Percentiles rank a stretch among this genome's conserved stretches.
These are phyloP conservation scores for Biston betularia DNA, from an alignment of 2,888 invertebrate species.

Conservation along the genomic window DNA sequence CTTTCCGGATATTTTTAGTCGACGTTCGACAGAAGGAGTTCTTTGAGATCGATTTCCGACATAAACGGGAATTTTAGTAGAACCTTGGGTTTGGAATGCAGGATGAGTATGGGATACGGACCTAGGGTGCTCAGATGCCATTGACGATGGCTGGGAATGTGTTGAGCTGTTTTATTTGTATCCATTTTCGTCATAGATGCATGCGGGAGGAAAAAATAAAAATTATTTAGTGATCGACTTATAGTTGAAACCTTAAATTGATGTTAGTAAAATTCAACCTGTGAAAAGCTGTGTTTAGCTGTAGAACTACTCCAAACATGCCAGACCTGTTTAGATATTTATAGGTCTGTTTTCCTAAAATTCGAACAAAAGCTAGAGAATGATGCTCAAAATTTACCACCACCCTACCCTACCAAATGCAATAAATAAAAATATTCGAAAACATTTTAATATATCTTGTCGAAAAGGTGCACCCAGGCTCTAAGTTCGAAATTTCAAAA, in stretches of 20 bases:
- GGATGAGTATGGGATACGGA: conserved; percentile 83
- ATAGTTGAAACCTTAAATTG: conserved; percentile 38
- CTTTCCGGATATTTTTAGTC: conserved; percentile 64
- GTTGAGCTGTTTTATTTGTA: conserved; percentile 73
- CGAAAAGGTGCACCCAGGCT: conserved; percentile 59
- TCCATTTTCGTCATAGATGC: conserved; percentile 74
- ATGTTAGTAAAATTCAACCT: conserved; percentile 61
- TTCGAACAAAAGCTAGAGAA: conserved; percentile 36
- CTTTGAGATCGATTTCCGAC: conserved; percentile 87
- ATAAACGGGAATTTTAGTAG: conserved; percentile 91
- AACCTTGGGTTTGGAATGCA: conserved; percentile 87
- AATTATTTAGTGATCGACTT: conserved; percentile 53
- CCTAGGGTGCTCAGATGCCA: conserved; percentile 80
- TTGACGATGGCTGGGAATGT: conserved; percentile 85
- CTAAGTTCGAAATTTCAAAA: conserved; percentile 37
- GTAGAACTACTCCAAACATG: conserved; percentile 52
- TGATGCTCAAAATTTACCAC: conserved; percentile 41
- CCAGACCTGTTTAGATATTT: conserved; percentile 33
- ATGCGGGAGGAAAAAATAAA: conserved; percentile 76
- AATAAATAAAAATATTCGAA: conserved; percentile 34
- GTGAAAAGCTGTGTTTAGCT: conserved; percentile 53
- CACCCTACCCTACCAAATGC: conserved; percentile 39
- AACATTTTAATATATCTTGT: conserved; percentile 45
- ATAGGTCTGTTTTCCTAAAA: conserved; percentile 25
- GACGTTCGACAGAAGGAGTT: conserved; percentile 80